Conservation (phyloP, 2,888 invertebrate genomes). For the Leptogaster cylindrica region DNA sequence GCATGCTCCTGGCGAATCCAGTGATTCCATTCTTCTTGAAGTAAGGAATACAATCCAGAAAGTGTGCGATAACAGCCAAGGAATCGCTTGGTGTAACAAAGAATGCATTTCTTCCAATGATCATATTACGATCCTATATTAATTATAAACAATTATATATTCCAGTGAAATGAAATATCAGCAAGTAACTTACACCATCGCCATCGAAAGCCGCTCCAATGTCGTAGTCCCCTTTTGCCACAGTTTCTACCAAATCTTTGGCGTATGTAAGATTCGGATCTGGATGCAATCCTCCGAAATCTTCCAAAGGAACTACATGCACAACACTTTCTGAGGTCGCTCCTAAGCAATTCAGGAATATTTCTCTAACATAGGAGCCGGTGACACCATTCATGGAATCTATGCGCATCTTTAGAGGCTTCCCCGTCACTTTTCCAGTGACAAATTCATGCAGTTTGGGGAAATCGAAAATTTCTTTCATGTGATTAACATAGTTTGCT, state of each 20-base stretch:
- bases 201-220: slow-evolving; percentile 98
- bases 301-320: slow-evolving; percentile 81
- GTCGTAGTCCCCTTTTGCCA: slow-evolving; percentile 68
- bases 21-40: slow-evolving; percentile 83
- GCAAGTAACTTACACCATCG: slow-evolving; percentile 71
- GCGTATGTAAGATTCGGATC: slow-evolving; percentile 97
- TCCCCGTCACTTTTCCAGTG: slow-evolving; percentile 69
- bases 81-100: slow-evolving; percentile 98
- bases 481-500: slow-evolving; percentile 82
- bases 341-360: slow-evolving; percentile 86
- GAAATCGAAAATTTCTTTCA: slow-evolving; percentile 98
- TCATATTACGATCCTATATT: slow-evolving; percentile 87
- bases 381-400: slow-evolving; percentile 98
- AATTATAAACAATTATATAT: slow-evolving; percentile 56
- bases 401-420: slow-evolving; percentile 83
- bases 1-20: slow-evolving; percentile 98
- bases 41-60: slow-evolving; percentile 91
- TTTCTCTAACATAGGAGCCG: slow-evolving; percentile 90
- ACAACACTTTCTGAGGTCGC: slow-evolving; percentile 75
- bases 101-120: slow-evolving; percentile 92
- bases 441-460: slow-evolving; percentile 75
- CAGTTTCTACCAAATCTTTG: slow-evolving; percentile 75
- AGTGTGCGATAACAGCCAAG: slow-evolving; percentile 91
- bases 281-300: slow-evolving; percentile 96
- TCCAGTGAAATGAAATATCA: not conserved